Conservation (phyloP, 2,113 vertebrate species). For the Brachyhypopomus gauderio region DNA sequence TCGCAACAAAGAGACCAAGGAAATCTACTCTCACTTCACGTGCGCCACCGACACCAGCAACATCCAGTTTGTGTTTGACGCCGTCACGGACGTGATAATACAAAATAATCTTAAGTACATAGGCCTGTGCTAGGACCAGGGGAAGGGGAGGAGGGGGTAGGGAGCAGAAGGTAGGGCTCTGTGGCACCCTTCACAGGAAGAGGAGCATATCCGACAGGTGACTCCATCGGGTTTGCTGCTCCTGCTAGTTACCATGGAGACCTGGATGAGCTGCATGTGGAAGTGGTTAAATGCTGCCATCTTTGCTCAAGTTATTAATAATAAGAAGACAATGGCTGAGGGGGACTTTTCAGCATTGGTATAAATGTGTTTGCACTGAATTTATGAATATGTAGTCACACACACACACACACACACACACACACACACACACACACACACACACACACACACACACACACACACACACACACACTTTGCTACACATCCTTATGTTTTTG, state of each 20-base stretch:
- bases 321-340: constrained; percentile 55
- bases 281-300: constrained; percentile 60
- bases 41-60: constrained; percentile 90
- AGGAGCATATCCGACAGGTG: constrained; percentile 44
- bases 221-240: constrained; percentile 52
- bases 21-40: constrained; percentile 98
- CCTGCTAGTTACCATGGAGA: constrained; percentile 20
- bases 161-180: not conserved
- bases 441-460: constrained; percentile 45
- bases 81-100: constrained; percentile 99
- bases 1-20: constrained; percentile 99
- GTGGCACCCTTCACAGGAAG: not conserved
- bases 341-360: constrained; percentile 60
- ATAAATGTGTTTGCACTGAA: constrained; percentile 79
- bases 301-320: constrained; percentile 59
- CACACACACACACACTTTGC: not conserved
- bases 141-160: constrained; percentile 4
- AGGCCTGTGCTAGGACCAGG: constrained; percentile 89
- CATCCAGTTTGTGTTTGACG: constrained; percentile 99
- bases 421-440: constrained; percentile 26
- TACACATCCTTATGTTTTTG: constrained; percentile 59
- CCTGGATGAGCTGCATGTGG: constrained; percentile 37
- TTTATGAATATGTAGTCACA: constrained; percentile 70
- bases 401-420: constrained; percentile 39
- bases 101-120: constrained; percentile 99